phyloP scores from a whole-genome alignment of 2,797 vertebrate species.

The Chlorospingus flavigularis region DNA sequence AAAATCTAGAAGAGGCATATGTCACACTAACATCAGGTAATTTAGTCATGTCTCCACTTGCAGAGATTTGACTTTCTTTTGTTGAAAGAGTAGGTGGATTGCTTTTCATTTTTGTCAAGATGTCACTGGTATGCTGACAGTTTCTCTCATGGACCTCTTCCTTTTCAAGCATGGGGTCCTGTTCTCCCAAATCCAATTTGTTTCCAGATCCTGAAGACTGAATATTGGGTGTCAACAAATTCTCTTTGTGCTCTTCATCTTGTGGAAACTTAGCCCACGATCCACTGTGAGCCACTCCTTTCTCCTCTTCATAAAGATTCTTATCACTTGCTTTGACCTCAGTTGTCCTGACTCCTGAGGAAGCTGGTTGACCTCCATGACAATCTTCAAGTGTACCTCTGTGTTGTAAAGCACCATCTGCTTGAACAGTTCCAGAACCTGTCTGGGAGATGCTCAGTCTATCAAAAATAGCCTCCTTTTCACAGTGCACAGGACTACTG shows the following conservation, averaged over 20 bases:
- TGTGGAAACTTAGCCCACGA: slow-evolving; percentile 61
- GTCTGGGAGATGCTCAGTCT: slow-evolving; percentile 80
- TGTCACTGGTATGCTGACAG: slow-evolving; percentile 54
- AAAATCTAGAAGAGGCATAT: slow-evolving; percentile 89
- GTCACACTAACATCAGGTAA: slow-evolving; percentile 74
- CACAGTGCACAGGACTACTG: slow-evolving; percentile 69
- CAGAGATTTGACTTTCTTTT: slow-evolving; percentile 68
- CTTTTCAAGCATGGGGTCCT: slow-evolving; percentile 76
- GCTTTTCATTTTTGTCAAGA: slow-evolving; percentile 64
- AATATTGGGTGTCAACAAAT: slow-evolving; percentile 42
- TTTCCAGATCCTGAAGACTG: slow-evolving; percentile 58
- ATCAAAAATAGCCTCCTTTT: slow-evolving; percentile 73
- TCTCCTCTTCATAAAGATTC: slow-evolving; percentile 81
- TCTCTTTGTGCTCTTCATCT: slow-evolving; percentile 45
- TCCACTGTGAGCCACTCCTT: slow-evolving; percentile 80
- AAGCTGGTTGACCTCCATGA: slow-evolving; percentile 58
- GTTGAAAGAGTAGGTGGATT: slow-evolving; percentile 60
- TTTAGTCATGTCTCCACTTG: slow-evolving; percentile 80
- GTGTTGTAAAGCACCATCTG: slow-evolving; percentile 68
- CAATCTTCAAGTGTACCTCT: slow-evolving; percentile 68
- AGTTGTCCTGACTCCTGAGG: slow-evolving; percentile 76
- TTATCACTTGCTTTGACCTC: slow-evolving; percentile 84
- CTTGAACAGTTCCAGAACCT: slow-evolving; percentile 76
- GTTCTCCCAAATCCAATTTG: slow-evolving; percentile 57
- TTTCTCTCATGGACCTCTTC: slow-evolving; percentile 63